A percentile compares a stretch with the other conserved stretches of the same genome.
These are phyloP conservation scores for Tromatobia lineatoria DNA, from an alignment of 2,888 invertebrate species.

Conservation along the genomic window DNA sequence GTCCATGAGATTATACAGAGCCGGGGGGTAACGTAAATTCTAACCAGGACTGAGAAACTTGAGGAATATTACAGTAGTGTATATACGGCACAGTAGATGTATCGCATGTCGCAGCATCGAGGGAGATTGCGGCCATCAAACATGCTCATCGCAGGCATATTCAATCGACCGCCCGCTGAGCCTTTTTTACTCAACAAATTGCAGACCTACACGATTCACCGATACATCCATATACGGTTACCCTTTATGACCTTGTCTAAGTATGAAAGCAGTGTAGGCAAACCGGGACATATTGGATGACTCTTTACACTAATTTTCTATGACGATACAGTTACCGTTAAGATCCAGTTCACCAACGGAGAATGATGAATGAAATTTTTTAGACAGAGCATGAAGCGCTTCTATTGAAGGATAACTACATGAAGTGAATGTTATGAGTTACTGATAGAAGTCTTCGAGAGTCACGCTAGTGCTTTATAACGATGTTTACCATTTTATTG, in stretches of 20 bases:
- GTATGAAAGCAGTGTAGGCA: background rate
- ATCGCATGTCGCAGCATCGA: conserved; percentile 23
- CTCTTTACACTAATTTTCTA: background rate
- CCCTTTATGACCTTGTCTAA: conserved; percentile 1
- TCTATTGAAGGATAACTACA: too few relatives aligned
- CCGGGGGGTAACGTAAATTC: conserved; percentile 38
- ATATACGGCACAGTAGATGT: conserved; percentile 2
- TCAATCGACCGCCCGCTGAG: conserved; percentile 63
- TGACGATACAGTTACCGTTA: background rate
- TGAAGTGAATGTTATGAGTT: too few relatives aligned
- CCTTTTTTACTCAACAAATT: conserved; percentile 42
- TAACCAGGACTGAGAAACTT: conserved; percentile 4
- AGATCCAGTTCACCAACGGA: background rate
- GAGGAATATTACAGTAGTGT: conserved; percentile 6
- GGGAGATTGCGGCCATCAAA: conserved; percentile 56
- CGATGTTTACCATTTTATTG: background rate
- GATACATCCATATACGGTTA: conserved; percentile 16
- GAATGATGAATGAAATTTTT: background rate
- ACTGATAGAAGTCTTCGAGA: too few relatives aligned
- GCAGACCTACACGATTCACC: conserved; percentile 27
- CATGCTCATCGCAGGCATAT: conserved; percentile 47
- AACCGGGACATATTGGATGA: background rate
- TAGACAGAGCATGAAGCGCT: background rate
- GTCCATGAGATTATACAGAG: conserved; percentile 25
- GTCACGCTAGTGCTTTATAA: too few relatives aligned